Evolutionary conservation across 1,140 invertebrate species (phyloP).

Genomic region (Nilaparvata lugens): DNA sequence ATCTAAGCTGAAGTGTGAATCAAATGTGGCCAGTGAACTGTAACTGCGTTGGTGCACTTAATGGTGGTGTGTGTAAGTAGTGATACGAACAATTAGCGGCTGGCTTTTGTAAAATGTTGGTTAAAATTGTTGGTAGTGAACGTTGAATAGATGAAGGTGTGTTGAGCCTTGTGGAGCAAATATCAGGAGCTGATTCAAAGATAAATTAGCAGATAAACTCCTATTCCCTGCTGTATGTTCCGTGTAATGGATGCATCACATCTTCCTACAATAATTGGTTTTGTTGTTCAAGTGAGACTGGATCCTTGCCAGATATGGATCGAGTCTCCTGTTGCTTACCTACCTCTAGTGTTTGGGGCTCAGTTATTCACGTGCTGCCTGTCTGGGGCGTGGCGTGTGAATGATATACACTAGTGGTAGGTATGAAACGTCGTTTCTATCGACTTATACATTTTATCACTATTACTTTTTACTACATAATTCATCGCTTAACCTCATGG

Average conservation of each 20-base stretch:
- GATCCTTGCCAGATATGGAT: slow-evolving; percentile 14
- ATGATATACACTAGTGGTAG: slow-evolving; percentile 13
- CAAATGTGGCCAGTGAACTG: too few species aligned
- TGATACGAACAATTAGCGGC: too few species aligned
- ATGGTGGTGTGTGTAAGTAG: too few species aligned
- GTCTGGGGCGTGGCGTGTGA: slow-evolving; percentile 17
- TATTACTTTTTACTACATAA: slow-evolving; percentile 15
- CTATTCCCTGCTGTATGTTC: slow-evolving; percentile 20
- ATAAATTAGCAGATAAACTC: slow-evolving; percentile 8
- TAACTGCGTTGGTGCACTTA: too few species aligned
- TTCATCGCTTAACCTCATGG: slow-evolving; percentile 16
- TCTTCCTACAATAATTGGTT: not conserved
- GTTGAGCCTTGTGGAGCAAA: slow-evolving; percentile 10
- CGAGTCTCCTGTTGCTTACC: slow-evolving; percentile 5
- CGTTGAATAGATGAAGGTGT: not conserved
- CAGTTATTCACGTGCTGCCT: slow-evolving; percentile 19
- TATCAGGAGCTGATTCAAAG: slow-evolving; percentile 11
- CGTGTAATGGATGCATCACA: not conserved
- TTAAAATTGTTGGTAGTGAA: not conserved
- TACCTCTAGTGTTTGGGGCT: slow-evolving; percentile 18
- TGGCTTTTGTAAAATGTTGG: too few species aligned
- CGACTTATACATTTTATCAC: slow-evolving; percentile 14
- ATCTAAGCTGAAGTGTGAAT: too few species aligned
- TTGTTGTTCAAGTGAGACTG: not conserved
- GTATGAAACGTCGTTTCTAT: slow-evolving; percentile 10